A percentile compares a stretch with the other conserved stretches of the same genome.
phyloP scores from a whole-genome alignment of 2,888 invertebrate genomes.

The Lomographa bimaculata region DNA sequence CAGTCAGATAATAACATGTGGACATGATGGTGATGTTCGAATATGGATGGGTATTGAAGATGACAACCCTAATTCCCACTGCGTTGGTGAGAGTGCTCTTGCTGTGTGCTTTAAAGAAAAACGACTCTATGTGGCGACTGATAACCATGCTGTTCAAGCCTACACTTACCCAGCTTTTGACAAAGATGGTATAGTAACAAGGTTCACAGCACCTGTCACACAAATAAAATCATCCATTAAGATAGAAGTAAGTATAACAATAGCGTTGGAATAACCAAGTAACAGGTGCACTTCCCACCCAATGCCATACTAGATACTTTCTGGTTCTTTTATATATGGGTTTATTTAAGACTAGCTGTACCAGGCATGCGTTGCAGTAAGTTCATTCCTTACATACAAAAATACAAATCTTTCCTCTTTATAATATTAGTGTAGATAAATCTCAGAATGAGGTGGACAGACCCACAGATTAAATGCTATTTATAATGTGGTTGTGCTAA shows the following conservation, averaged over 20 bases:
- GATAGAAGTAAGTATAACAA: slow-evolving; percentile 72
- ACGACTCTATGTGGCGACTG: slow-evolving; percentile 91
- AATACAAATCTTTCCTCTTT: too few relatives aligned
- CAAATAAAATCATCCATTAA: slow-evolving; percentile 88
- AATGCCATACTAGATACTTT: too few relatives aligned
- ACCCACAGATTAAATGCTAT: too few relatives aligned
- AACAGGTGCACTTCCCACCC: too few relatives aligned
- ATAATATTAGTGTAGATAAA: too few relatives aligned
- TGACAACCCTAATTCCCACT: slow-evolving; percentile 93
- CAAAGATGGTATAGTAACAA: slow-evolving; percentile 92
- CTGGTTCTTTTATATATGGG: too few relatives aligned
- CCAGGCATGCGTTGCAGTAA: too few relatives aligned
- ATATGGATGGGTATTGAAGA: slow-evolving; percentile 94
- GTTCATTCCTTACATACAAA: too few relatives aligned
- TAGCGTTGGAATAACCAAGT: not conserved
- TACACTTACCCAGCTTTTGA: slow-evolving; percentile 92
- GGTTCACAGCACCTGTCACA: slow-evolving; percentile 94
- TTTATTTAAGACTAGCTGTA: too few relatives aligned
- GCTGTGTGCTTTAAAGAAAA: slow-evolving; percentile 88
- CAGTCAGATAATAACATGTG: slow-evolving; percentile 90
- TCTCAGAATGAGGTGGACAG: too few relatives aligned
- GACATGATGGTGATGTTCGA: slow-evolving; percentile 95
- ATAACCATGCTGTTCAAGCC: slow-evolving; percentile 93
- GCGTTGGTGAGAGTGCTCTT: slow-evolving; percentile 92
- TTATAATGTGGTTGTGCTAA: too few relatives aligned